Conservation (phyloP, 1,140 invertebrate species). For the Babylonia areolata region DNA sequence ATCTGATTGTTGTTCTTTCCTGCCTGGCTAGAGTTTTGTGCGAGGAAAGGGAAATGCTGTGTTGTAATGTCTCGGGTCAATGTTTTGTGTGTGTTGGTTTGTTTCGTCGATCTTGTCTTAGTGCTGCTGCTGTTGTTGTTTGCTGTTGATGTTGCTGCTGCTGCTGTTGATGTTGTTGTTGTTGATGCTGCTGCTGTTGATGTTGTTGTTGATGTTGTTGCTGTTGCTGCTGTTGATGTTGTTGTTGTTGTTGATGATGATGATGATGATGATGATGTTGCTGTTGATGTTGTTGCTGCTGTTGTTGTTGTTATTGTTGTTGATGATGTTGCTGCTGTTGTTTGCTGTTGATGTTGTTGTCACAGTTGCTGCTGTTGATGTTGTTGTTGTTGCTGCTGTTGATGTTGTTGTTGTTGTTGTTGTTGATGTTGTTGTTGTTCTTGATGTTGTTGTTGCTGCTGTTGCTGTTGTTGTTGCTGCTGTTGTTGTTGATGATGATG, state of each 20-base stretch:
- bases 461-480: background rate
- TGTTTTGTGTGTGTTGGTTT: too few species aligned
- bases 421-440: background rate
- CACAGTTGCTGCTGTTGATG: background rate
- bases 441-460: background rate
- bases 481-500: background rate
- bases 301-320: background rate
- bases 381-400: background rate
- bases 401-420: background rate
- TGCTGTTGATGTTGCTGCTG: too few species aligned
- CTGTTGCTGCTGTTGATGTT: background rate
- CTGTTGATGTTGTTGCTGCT: background rate
- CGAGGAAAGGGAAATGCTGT: too few species aligned
- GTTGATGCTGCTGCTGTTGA: too few species aligned
- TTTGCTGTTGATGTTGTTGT: background rate
- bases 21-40: too few species aligned
- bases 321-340: background rate
- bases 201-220: too few species aligned
- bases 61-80: too few species aligned
- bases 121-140: too few species aligned
- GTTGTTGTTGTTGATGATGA: constrained; percentile 2
- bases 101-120: too few species aligned
- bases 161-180: too few species aligned
- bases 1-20: too few species aligned
- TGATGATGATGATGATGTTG: constrained; percentile 7